Conservation (phyloP, 2,797 vertebrate species). For the Premnoplex brunnescens region DNA sequence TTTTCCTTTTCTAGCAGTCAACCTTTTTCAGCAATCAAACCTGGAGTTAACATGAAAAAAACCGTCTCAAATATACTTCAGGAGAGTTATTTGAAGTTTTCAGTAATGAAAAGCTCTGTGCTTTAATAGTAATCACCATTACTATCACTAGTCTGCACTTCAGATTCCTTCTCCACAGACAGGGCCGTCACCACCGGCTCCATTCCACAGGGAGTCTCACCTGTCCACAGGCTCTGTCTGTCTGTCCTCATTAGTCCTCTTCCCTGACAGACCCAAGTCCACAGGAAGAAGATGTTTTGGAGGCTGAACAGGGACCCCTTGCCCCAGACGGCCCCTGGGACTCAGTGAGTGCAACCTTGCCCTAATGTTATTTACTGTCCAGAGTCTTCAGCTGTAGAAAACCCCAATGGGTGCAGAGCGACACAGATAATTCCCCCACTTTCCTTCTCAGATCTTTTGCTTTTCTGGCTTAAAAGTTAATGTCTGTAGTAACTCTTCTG, state of each 20-base stretch:
- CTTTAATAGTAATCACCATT: constrained; percentile 60
- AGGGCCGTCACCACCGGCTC: background rate
- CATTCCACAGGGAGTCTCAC: background rate
- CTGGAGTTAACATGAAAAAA: constrained; percentile 13
- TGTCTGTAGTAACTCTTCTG: constrained; percentile 33
- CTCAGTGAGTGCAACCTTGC: background rate
- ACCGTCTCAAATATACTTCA: constrained; percentile 26
- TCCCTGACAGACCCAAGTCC: background rate
- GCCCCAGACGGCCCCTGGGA: background rate
- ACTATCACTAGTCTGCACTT: constrained; percentile 21
- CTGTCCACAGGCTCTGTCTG: background rate
- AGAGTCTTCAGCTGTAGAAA: background rate
- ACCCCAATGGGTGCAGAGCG: background rate
- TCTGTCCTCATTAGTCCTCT: background rate
- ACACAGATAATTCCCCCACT: background rate
- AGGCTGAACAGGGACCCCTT: background rate
- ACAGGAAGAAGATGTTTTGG: background rate
- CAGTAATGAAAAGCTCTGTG: constrained; percentile 37
- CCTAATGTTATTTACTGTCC: background rate
- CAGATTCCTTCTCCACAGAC: background rate
- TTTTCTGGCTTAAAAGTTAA: constrained; percentile 32
- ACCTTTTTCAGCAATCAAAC: constrained; percentile 60
- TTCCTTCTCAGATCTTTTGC: background rate
- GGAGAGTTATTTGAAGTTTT: constrained; percentile 68
- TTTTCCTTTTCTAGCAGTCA: constrained; percentile 67